Percentiles rank a stretch among this genome's conserved stretches.
These are phyloP conservation scores for Elymnias hypermnestra DNA, from an alignment of 1,140 invertebrate genomes.

Conservation along the genomic window DNA sequence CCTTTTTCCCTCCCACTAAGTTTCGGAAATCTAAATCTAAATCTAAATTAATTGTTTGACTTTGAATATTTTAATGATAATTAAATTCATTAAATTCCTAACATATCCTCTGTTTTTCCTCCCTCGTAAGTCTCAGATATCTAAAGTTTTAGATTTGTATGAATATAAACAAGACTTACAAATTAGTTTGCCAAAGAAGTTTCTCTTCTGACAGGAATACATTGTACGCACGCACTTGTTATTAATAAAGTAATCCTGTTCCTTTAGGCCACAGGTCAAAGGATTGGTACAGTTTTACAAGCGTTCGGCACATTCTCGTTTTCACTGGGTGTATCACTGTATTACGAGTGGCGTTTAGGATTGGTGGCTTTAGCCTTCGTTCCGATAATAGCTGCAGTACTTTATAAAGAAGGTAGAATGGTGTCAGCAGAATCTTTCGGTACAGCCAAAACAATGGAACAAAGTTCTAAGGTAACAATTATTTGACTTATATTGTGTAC, in stretches of 20 bases:
- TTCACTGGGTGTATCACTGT: conserved; percentile 80
- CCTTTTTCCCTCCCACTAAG: too few species aligned
- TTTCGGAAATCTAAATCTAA: too few species aligned
- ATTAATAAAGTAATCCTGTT: not conserved
- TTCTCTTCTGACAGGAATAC: too few species aligned
- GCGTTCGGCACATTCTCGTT: conserved; percentile 80
- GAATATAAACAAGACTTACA: too few species aligned
- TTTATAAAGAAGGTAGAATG: conserved; percentile 80
- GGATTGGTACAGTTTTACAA: conserved; percentile 83
- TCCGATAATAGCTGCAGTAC: conserved; percentile 80
- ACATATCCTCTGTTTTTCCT: too few species aligned
- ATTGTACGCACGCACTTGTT: not conserved
- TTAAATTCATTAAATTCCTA: too few species aligned
- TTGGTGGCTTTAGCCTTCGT: conserved; percentile 82
- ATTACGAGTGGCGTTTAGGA: conserved; percentile 85
- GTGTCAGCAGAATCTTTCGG: conserved; percentile 77
- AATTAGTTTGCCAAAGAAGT: too few species aligned
- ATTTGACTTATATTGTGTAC: too few species aligned
- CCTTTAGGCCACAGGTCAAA: conserved; percentile 82
- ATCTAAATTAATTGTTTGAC: too few species aligned
- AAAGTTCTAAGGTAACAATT: conserved; percentile 79
- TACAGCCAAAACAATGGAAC: conserved; percentile 78
- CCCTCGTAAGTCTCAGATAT: too few species aligned
- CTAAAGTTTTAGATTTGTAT: too few species aligned
- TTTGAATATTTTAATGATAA: too few species aligned